Base-by-base conservation (phyloP, 2,888 invertebrate species). In the Phyto melanocephala region DNA sequence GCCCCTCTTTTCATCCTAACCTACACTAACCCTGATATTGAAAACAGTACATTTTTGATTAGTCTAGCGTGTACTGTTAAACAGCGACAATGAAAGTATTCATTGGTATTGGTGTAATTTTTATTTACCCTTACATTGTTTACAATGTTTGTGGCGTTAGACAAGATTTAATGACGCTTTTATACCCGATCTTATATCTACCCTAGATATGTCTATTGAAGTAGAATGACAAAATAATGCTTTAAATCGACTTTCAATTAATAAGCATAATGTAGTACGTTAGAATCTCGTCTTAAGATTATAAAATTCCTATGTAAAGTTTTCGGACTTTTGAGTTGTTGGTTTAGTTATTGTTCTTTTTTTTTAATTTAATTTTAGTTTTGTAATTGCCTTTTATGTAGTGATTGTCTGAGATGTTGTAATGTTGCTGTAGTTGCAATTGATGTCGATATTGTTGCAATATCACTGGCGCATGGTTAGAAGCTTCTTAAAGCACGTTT, bases 241-340 rank as follows among this genome's bases (percentile, higher is more conserved):
- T 28, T 24, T 17, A 13, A 15, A 37, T 47, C 58, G 58, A 35
- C 40, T 7, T n/a, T n/a, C n/a, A n/a, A n/a, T n/a, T n/a, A n/a
- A 45, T 37, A 47, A 3, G 33, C 24, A 17, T 58, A 22, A 54
- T 24, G 5, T 40, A 22, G 8, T 45, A 65, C 42, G 10, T 45
- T 33, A 50, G 20, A 56, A 65, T 58, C 40, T 72, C 15, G 13
- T 40, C 20, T 42, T 8, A 13, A 67, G 72, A 47, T 72, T 62
- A 74, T 74, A 42, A 72, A 54, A 62, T 74, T 75, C 50, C 71
- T 77, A 74, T 77, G 62, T 47, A n/a, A 47, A 74, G 62, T 72
- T 77, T 81, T 62, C 67, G 47, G 60, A 37, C 20, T 71, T 52
- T 67, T 63, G 52, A 11, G 4, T 42, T 28, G n/a, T 20, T 52